These are phyloP conservation scores for Priocnemis perturbator DNA, from an alignment of 2,888 invertebrate genomes.

Conservation along the genomic window DNA sequence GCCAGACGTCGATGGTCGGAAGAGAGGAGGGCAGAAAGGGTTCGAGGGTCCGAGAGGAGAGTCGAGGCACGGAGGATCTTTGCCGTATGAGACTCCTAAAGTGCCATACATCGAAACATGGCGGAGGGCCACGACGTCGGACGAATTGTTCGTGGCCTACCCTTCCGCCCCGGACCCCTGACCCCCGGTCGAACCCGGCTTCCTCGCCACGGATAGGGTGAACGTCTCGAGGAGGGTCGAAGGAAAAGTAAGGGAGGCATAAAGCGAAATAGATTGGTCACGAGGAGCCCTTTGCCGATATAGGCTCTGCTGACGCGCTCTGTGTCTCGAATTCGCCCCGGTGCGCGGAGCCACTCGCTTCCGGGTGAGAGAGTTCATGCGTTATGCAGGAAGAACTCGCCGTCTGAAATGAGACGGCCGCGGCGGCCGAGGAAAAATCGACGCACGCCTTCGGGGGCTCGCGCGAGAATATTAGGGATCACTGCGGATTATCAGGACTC, in stretches of 20 bases:
- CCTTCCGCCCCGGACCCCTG: neutral
- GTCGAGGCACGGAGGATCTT: conserved; percentile 35
- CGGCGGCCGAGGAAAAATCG: no score
- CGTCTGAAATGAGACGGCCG: no score
- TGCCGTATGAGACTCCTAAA: conserved; percentile 37
- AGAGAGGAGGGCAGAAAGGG: conserved; percentile 4
- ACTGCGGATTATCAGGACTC: no score
- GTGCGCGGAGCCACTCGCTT: no score
- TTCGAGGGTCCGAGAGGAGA: conserved; percentile 26
- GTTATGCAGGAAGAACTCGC: no score
- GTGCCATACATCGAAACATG: conserved; percentile 44
- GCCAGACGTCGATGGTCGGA: conserved; percentile 11
- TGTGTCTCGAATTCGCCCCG: no score
- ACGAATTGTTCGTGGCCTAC: conserved; percentile 44
- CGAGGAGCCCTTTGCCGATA: neutral
- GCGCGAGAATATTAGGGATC: no score
- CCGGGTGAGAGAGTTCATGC: no score
- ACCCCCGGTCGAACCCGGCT: neutral
- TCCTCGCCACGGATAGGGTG: neutral
- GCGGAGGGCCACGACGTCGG: conserved; percentile 21
- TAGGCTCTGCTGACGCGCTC: no score
- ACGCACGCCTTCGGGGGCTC: no score
- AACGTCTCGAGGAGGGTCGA: no score
- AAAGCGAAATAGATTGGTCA: neutral
- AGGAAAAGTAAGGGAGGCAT: neutral